Base-by-base conservation (phyloP, 2,888 invertebrate species). In the Heteropelma amictum region DNA sequence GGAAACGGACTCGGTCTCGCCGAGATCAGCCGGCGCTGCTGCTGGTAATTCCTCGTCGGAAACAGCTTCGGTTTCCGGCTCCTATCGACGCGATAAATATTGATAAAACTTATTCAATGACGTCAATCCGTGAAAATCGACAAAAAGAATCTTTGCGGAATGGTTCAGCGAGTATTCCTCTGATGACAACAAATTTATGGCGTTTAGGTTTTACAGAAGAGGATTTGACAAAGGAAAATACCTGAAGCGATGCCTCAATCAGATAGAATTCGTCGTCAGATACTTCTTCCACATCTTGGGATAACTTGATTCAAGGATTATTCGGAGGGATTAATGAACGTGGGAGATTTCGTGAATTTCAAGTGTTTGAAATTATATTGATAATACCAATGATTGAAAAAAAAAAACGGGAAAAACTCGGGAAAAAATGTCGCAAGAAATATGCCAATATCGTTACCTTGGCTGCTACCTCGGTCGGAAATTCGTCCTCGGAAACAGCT, bases 1-100 rank as follows among this genome's bases (percentile, higher is more conserved):
- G 0, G 95, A 95, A 6, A 96, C 95, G 54, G 94, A 95, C 87
- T 96, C 96, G 1, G 95, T 95, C 90, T 96, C 95, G 76, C 95
- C 94, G 40, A 95, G 93, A 90, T 95, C 95, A 5, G 93, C 94
- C 79, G 94, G 93, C 82, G 93, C 92, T 0, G 94, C 93, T 28
- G 91, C 91, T 0, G 95, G 95, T 26, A 95, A 85, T 88, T 96
- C 96, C 89, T 96, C 96, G 87, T 96, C 96, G 0, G 95, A 96
- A 30, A 96, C 95, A 58, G 95, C 94, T 90, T 96, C 96, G 0
- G 95, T 95, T 87, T 96, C 95, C 68, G 94, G 94, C 81, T 95
- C 94, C 82, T 91, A 89, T n/a, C n/a, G n/a, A n/a, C n/a, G n/a
- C n/a, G n/a, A n/a, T n/a, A n/a, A n/a, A n/a, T n/a, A n/a, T n/a